Base-by-base conservation (phyloP, 64 coral and sea anemone species). In the Stylophora pistillata region DNA sequence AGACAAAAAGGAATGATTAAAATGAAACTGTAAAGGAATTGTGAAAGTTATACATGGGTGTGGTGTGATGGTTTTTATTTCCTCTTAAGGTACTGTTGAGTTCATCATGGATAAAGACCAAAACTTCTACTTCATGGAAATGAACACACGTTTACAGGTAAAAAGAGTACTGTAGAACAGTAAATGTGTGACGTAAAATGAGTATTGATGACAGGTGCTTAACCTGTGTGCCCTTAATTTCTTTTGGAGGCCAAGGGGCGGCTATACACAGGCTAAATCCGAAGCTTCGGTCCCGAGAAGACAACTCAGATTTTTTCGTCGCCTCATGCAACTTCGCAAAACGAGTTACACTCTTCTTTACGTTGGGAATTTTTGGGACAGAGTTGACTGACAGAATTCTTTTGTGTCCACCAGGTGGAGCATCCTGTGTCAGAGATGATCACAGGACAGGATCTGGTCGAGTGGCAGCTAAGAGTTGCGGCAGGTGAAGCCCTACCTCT, bases 391-490 rank as follows among this genome's bases (percentile, higher is more conserved):
- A 18, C 73, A 53, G 9, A 5, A 10, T 4, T 7, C 2, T 65
- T 82, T 20, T 82, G 17, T 69, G 21, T 53, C 10, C 16, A 29
- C 14, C 23, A 96, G 94, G 94, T 98, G 23, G 96, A 98, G 53
- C 96, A 98, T 70, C 96, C 96, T 55, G 93, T 98, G 47, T 95
- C 96, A 77, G 96, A 98, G 68, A 98, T 98, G 96, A 92, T 98
- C 29, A 98, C 96, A 55, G 87, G 93, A 53, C 89, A 87, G 23
- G 96, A 98, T 81, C 66, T 98, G 18, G 96, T 98, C 28, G 92
- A 95, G 74, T 98, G 96, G 96, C 96, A 98, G 61, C 68, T 98
- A 47, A 89, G 72, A 56, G 89, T 98, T 26, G 96, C 96, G 11
- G 76, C 92, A 92, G 96, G 96, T 27, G 96, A 98, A 69, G 27